These are phyloP conservation scores for Eublepharis macularius DNA, from an alignment of 2,113 vertebrate genomes.

Conservation along the genomic window DNA sequence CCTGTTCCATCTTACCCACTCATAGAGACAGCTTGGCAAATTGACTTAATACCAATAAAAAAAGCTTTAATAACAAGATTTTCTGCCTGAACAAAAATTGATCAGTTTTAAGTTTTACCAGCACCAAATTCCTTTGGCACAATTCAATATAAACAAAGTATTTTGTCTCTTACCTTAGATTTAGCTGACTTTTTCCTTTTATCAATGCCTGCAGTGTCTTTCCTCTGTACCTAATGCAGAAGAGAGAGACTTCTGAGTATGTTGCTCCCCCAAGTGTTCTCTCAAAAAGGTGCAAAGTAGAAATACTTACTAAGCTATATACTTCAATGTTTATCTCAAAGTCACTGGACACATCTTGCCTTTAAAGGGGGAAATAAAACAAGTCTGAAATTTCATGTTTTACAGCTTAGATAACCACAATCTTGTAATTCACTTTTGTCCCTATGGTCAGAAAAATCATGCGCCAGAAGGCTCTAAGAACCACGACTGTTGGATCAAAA, in stretches of 20 bases:
- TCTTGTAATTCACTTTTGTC: background rate
- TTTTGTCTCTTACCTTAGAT: constrained; percentile 84
- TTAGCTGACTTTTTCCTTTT: constrained; percentile 93
- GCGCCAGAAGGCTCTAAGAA: background rate
- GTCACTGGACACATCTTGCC: constrained; percentile 87
- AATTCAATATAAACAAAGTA: constrained; percentile 11
- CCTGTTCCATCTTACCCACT: background rate
- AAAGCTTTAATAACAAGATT: background rate
- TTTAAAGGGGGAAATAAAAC: constrained; percentile 59
- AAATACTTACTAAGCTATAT: constrained; percentile 88
- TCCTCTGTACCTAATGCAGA: constrained; percentile 84
- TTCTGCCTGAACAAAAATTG: background rate
- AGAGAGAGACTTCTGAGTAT: background rate
- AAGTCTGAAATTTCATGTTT: background rate
- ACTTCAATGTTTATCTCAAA: constrained; percentile 92
- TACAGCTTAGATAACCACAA: background rate
- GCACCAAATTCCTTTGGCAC: background rate
- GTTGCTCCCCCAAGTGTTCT: background rate
- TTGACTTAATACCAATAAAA: background rate
- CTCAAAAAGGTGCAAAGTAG: background rate
- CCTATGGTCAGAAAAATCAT: background rate
- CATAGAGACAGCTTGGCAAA: background rate
- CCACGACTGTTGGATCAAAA: background rate
- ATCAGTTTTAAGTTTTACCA: background rate
- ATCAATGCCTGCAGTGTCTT: constrained; percentile 77